A percentile compares a stretch with the other conserved stretches of the same genome.
These are phyloP conservation scores for Meteorus sp. DNA, from an alignment of 1,140 invertebrate genomes.

Conservation along the genomic window DNA sequence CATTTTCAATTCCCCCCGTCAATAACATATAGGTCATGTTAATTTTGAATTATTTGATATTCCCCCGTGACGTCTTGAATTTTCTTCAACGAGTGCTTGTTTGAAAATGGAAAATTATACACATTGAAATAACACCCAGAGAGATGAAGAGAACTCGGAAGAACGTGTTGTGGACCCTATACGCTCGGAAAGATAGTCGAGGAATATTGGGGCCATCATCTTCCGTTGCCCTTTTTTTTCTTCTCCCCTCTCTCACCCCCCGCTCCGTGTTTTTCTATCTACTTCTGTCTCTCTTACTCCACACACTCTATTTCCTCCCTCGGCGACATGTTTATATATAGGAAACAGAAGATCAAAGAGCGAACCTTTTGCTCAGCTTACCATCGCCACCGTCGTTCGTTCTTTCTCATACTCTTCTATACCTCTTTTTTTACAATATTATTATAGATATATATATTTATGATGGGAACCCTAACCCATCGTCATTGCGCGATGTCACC, in stretches of 20 bases:
- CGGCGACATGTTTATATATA: slow-evolving; percentile 53
- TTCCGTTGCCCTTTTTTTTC: slow-evolving; percentile 1
- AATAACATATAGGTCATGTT: too few species aligned
- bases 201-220: slow-evolving; percentile 20
- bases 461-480: slow-evolving; percentile 36
- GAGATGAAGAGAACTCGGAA: background rate
- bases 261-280: background rate
- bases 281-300: slow-evolving; percentile 20
- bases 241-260: slow-evolving; percentile 3
- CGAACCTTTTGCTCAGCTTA: slow-evolving; percentile 50
- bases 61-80: too few species aligned
- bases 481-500: too few species aligned
- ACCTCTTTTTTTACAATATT: too few species aligned
- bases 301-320: slow-evolving; percentile 32
- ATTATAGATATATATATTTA: slow-evolving; percentile 14
- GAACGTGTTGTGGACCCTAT: background rate
- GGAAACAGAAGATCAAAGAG: slow-evolving; percentile 57
- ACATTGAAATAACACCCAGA: background rate
- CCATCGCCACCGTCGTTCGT: slow-evolving; percentile 44
- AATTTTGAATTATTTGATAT: too few species aligned
- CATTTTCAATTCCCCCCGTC: too few species aligned
- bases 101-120: background rate
- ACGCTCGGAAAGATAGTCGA: background rate
- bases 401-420: background rate
- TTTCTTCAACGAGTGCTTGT: background rate